Conservation (phyloP, 2,113 vertebrate genomes). For the Melanerpes formicivorus region DNA sequence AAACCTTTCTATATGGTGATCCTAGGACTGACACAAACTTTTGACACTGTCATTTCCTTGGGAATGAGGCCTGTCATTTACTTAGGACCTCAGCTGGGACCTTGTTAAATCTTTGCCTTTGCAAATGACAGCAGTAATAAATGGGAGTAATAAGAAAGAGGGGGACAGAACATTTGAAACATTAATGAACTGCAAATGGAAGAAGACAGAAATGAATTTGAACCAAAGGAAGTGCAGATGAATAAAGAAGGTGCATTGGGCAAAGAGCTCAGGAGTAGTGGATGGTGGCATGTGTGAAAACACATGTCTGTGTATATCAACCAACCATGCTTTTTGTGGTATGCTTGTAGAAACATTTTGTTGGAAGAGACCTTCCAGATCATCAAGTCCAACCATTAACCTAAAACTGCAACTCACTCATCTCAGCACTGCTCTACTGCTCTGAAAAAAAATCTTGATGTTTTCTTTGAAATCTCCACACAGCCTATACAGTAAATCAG, state of each 20-base stretch:
- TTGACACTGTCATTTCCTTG: neutral
- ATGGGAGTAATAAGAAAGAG: neutral
- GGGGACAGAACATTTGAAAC: neutral
- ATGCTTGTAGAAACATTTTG: neutral
- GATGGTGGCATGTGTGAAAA: neutral
- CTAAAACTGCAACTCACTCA: neutral
- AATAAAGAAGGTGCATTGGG: neutral
- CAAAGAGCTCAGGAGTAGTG: neutral
- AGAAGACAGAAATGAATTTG: neutral
- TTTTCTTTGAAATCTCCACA: neutral
- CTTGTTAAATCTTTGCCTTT: neutral
- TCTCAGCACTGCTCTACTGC: neutral
- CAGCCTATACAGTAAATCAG: neutral
- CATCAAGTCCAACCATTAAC: too few relatives aligned
- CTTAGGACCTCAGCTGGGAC: neutral
- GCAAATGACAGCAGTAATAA: neutral
- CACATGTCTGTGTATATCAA: neutral
- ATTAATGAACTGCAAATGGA: neutral
- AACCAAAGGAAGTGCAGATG: neutral
- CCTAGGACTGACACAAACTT: neutral
- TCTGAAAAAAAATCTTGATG: neutral
- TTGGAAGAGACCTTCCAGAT: too few relatives aligned
- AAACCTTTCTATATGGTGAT: neutral
- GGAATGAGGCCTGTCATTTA: neutral
- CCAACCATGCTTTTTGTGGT: accelerated